Percentiles rank a stretch among this genome's conserved stretches.
Evolutionary conservation across 2,888 invertebrate species (phyloP).

Genomic region (Drosophila sordidula): DNA sequence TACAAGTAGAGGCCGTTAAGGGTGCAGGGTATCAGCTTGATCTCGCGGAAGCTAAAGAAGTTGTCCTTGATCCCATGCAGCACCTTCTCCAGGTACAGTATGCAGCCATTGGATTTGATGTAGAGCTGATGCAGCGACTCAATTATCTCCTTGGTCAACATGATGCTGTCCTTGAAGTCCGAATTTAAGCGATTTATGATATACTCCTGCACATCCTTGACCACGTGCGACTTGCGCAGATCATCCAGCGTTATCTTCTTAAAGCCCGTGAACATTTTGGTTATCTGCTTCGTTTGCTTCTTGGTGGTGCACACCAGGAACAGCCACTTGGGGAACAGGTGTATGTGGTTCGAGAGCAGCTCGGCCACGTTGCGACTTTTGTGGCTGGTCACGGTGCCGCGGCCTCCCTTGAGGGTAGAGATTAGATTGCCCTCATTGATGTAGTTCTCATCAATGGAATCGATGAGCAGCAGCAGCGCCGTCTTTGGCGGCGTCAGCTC

Average conservation of each 20-base stretch:
- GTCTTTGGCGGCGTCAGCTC: slow-evolving; percentile 95
- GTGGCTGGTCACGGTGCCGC: slow-evolving; percentile 81
- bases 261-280: slow-evolving; percentile 94
- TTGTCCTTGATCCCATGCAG: slow-evolving; percentile 96
- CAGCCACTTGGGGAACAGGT: slow-evolving; percentile 96
- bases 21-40: slow-evolving; percentile 97
- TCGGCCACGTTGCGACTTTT: slow-evolving; percentile 91
- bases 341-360: slow-evolving; percentile 94
- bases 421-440: slow-evolving; percentile 86
- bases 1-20: slow-evolving; percentile 97
- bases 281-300: slow-evolving; percentile 92
- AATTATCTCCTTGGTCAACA: slow-evolving; percentile 95
- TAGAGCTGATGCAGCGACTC: slow-evolving; percentile 97
- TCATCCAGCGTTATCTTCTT: slow-evolving; percentile 97
- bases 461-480: slow-evolving; percentile 93
- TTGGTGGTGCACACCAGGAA: slow-evolving; percentile 95
- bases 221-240: slow-evolving; percentile 94
- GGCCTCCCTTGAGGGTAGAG: slow-evolving; percentile 86
- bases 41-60: slow-evolving; percentile 95
- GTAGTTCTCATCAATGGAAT: slow-evolving; percentile 95
- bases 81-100: slow-evolving; percentile 94
- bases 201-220: slow-evolving; percentile 97
- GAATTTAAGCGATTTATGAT: slow-evolving; percentile 95
- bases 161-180: slow-evolving; percentile 93
- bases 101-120: slow-evolving; percentile 97